Evolutionary conservation across 2,888 invertebrate species (phyloP), one percentile per base, ranked within the genome.

Genomic region (Gibbula magus): DNA sequence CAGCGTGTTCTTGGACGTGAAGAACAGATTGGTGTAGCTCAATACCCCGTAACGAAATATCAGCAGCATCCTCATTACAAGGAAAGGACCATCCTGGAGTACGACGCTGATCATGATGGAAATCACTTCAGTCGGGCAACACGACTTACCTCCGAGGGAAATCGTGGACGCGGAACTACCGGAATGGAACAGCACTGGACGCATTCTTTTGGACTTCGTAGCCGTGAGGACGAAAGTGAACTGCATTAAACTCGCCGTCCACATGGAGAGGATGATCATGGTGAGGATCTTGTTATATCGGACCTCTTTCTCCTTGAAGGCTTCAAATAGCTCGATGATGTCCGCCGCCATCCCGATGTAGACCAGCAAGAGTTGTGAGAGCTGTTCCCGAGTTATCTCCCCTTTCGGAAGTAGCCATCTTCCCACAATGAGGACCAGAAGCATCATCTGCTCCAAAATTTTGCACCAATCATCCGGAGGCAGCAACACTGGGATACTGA

Each of bases 11-110:
- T 97, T 96, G 93, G 97, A 97, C 0, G 98, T 98, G 93, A 98
- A 98, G 94, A 98, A 98, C 82, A 98, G 96, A 92, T 98, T 98
- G 96, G 98, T 98, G 90, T 98, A 98, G 89, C 96, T 97, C 85
- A 97, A 96, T 45, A 98, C 97, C 85, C 95, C 95, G 92, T 96
- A 98, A 89, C 97, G 96, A 13, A 96, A 95, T 81, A 98, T 97
- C 67, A 98, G 95, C 39, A 97, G 94, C 2, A 98, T 94, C 0
- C 94, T 90, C 29, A 92, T 85, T 8, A 90, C 87, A 10, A 92
- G 87, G 83, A 92, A 92, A 1, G 92, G 92, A n/a, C 90, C 87
- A 80, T 92, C 92, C 82, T 92, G 91, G 25, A 91, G 86, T n/a
- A 88, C 53, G 66, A 92, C 90, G 10, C 91, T 90, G 8, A 89